A percentile compares a stretch with the other conserved stretches of the same genome.
Evolutionary conservation across 2,113 vertebrate species (phyloP).

Genomic region (Rhinolophus sinicus): DNA sequence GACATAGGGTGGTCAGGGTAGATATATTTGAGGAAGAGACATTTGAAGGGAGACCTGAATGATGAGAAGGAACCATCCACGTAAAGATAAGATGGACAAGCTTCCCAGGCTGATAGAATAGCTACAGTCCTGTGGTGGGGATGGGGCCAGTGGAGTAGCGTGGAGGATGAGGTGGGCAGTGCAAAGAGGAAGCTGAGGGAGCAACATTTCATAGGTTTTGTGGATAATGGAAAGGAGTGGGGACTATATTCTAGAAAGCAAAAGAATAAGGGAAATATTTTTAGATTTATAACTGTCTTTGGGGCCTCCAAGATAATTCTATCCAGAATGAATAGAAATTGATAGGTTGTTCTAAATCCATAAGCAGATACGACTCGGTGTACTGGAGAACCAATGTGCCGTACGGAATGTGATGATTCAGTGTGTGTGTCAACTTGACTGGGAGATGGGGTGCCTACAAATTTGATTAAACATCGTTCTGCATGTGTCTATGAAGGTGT

Average conservation of each 20-base stretch:
- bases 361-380: neutral
- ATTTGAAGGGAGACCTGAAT: neutral
- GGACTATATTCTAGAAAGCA: neutral
- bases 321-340: neutral
- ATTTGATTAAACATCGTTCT: neutral
- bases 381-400: neutral
- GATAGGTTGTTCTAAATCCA: neutral
- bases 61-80: neutral
- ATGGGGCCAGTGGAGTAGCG: neutral
- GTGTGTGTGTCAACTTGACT: neutral
- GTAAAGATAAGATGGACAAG: neutral
- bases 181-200: neutral
- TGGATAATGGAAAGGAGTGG: neutral
- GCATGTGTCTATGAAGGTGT: neutral
- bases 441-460: neutral
- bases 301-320: neutral
- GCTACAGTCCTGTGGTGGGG: neutral
- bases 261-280: neutral
- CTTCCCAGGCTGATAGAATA: neutral
- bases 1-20: neutral
- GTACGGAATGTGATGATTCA: neutral
- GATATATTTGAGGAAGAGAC: neutral
- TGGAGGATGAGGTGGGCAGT: neutral
- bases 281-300: neutral
- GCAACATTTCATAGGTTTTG: neutral